phyloP scores from a whole-genome alignment of 2,797 vertebrate species.

The Crocodylus rhombifer region DNA sequence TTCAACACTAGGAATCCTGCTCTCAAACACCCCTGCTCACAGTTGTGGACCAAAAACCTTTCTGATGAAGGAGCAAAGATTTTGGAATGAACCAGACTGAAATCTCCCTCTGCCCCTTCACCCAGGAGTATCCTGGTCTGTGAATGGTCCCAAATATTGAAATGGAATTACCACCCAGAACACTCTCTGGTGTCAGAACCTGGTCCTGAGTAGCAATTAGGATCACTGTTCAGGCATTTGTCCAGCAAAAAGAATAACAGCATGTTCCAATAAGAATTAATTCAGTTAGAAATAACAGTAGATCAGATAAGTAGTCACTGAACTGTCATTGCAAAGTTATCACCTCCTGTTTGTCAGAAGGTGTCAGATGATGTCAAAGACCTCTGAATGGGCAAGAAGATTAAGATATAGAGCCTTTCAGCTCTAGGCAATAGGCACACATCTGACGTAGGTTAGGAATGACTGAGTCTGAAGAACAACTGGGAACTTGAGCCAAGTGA shows the following conservation, averaged over 20 bases:
- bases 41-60: not conserved
- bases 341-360: not conserved
- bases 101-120: not conserved
- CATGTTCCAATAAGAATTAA: no score
- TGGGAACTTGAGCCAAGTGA: not conserved
- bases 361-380: not conserved
- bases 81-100: not conserved
- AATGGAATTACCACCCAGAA: no score
- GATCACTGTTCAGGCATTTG: no score
- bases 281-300: no score
- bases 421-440: not conserved
- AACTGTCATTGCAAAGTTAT: not conserved
- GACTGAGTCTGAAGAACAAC: not conserved
- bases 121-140: not conserved
- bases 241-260: no score
- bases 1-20: not conserved
- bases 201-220: no score
- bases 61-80: not conserved
- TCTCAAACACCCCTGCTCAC: conserved; percentile 1
- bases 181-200: no score
- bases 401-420: not conserved
- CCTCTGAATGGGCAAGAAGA: not conserved
- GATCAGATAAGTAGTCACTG: no score
- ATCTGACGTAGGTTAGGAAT: not conserved
- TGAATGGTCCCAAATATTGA: no score